These are phyloP conservation scores for Mylabris phalerata DNA, from an alignment of 1,140 invertebrate species.

Conservation along the genomic window DNA sequence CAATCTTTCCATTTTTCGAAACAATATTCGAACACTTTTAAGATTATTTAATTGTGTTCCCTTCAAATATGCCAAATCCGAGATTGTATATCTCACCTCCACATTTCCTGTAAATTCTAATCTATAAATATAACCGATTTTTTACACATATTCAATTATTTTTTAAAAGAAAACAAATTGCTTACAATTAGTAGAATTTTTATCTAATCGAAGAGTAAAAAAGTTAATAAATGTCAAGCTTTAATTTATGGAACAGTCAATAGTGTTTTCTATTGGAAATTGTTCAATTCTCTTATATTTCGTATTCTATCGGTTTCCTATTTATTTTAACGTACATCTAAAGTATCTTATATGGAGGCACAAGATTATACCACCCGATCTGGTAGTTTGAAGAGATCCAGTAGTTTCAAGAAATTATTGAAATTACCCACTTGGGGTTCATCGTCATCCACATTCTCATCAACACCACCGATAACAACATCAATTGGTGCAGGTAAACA, in stretches of 20 bases:
- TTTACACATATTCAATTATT: background rate
- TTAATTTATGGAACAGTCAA: too few relatives aligned
- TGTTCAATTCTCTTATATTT: too few relatives aligned
- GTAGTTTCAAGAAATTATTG: slow-evolving; percentile 54
- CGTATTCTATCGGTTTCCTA: too few relatives aligned
- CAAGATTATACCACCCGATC: slow-evolving; percentile 38
- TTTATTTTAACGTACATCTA: background rate
- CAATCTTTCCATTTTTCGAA: background rate
- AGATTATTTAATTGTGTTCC: slow-evolving; percentile 1
- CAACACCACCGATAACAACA: too few relatives aligned
- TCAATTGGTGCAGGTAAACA: slow-evolving; percentile 7
- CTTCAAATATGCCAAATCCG: slow-evolving; percentile 10
- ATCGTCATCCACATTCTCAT: background rate
- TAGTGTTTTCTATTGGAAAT: too few relatives aligned
- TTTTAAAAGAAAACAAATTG: too few relatives aligned
- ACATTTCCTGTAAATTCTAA: slow-evolving; percentile 13
- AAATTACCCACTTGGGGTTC: slow-evolving; percentile 53
- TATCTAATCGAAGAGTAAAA: too few relatives aligned
- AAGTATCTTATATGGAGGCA: slow-evolving; percentile 25
- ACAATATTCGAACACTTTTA: slow-evolving; percentile 2
- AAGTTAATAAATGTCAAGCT: too few relatives aligned
- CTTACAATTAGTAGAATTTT: too few relatives aligned
- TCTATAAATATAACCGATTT: background rate
- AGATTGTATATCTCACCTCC: slow-evolving; percentile 12
- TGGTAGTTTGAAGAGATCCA: slow-evolving; percentile 47